A percentile compares a stretch with the other conserved stretches of the same genome.
Conservation (phyloP, 2,113 vertebrate species). For the Petrocephalus microphthalmus region DNA sequence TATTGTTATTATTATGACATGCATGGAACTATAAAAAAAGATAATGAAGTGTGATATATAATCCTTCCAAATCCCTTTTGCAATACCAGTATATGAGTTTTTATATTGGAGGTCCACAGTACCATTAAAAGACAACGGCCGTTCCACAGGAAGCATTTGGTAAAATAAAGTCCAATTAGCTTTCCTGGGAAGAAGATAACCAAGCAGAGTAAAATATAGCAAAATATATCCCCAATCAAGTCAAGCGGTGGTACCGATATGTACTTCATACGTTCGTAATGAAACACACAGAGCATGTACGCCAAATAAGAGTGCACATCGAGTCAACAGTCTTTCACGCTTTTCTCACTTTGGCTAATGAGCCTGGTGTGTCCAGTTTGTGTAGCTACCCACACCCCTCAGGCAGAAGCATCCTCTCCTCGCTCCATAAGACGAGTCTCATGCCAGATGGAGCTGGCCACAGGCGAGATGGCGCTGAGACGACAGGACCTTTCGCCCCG, state of each 20-base stretch:
- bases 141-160: slow-evolving; percentile 56
- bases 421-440: neutral
- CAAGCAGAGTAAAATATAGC: slow-evolving; percentile 23
- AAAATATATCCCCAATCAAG: neutral
- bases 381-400: neutral
- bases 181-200: slow-evolving; percentile 39
- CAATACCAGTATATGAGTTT: slow-evolving; percentile 42
- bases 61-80: slow-evolving; percentile 1
- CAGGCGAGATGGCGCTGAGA: neutral
- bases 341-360: slow-evolving; percentile 32
- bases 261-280: neutral
- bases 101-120: slow-evolving; percentile 34
- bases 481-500: neutral
- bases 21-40: neutral
- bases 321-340: slow-evolving; percentile 58
- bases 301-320: slow-evolving; percentile 56
- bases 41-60: neutral
- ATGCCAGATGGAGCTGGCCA: neutral
- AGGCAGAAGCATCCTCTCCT: neutral
- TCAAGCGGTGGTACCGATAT: neutral
- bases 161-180: slow-evolving; percentile 54
- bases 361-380: neutral
- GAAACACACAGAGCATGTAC: neutral
- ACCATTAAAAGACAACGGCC: slow-evolving; percentile 48
- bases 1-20: neutral